Evolutionary conservation across 92 coral and sea anemone species (phyloP).

Genomic region (Paramuricea clavata): DNA sequence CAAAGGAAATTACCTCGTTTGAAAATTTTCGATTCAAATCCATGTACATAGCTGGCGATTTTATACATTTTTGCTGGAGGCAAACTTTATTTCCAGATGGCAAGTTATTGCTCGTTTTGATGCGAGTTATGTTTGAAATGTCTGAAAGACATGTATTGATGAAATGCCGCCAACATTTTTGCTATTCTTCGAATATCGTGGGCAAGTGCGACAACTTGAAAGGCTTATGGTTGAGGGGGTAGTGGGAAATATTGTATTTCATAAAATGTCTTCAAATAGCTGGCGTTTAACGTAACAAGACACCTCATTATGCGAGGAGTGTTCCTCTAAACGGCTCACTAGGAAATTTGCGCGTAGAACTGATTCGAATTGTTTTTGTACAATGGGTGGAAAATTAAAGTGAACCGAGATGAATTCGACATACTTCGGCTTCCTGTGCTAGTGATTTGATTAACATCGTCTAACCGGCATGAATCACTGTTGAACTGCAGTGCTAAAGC

Average conservation of each 20-base stretch:
- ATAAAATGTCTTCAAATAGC: background rate
- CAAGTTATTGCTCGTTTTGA: background rate
- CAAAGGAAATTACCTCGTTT: constrained; percentile 22
- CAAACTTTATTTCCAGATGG: constrained; percentile 31
- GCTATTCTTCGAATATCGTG: constrained; percentile 36
- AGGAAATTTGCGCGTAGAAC: constrained; percentile 7
- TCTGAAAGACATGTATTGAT: constrained; percentile 19
- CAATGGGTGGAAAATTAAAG: background rate
- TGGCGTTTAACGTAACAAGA: constrained; percentile 22
- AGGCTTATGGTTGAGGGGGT: background rate
- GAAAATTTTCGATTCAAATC: background rate
- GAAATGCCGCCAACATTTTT: constrained; percentile 51
- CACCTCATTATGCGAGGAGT: constrained; percentile 30
- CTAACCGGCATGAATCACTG: constrained; percentile 1
- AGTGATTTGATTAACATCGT: constrained; percentile 8
- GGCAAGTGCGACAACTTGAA: constrained; percentile 26
- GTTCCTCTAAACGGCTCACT: constrained; percentile 17
- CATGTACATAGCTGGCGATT: background rate
- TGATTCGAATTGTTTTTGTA: constrained; percentile 7
- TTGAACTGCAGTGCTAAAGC: constrained; percentile 33
- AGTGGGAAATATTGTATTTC: background rate
- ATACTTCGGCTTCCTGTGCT: constrained; percentile 23
- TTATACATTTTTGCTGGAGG: background rate
- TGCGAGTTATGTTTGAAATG: constrained; percentile 50
- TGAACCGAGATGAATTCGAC: background rate